A percentile compares a stretch with the other conserved stretches of the same genome.
Evolutionary conservation across 2,797 vertebrate genomes (phyloP).

Genomic region (Dermochelys coriacea): DNA sequence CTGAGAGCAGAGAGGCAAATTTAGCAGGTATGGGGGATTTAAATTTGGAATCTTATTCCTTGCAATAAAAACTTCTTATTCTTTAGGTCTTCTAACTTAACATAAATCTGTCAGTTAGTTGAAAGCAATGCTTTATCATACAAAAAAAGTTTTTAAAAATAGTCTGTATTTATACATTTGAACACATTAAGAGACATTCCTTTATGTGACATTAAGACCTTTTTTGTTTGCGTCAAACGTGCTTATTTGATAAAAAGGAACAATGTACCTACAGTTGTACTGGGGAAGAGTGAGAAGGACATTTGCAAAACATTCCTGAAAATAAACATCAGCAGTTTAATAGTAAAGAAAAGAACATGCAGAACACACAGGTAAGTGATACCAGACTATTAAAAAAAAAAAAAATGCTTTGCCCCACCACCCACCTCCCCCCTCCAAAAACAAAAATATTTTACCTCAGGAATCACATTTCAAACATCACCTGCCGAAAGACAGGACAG

Average conservation of each 20-base stretch:
- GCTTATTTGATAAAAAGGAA: conserved; percentile 90
- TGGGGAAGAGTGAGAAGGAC: conserved; percentile 89
- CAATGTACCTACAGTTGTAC: conserved; percentile 95
- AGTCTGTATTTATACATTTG: conserved; percentile 77
- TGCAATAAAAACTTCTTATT: conserved; percentile 61
- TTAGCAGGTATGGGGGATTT: conserved; percentile 43
- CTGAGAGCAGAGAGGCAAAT: conserved; percentile 68
- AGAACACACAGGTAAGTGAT: conserved; percentile 73
- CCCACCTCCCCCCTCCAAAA: conserved; percentile 70
- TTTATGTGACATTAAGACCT: conserved; percentile 82
- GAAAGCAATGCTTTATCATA: conserved; percentile 80
- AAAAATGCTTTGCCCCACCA: conserved; percentile 47
- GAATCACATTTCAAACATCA: conserved; percentile 82
- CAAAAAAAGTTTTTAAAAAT: conserved; percentile 64
- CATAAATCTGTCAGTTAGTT: conserved; percentile 83
- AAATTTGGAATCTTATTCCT: conserved; percentile 67
- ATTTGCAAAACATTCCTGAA: conserved; percentile 92
- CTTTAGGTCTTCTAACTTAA: conserved; percentile 84
- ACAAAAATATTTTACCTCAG: conserved; percentile 83
- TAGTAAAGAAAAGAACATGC: conserved; percentile 82
- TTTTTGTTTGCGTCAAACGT: conserved; percentile 83
- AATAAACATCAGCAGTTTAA: conserved; percentile 92
- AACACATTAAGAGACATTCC: conserved; percentile 77
- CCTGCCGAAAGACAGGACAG: conserved; percentile 79
- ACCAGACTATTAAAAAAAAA: conserved; percentile 44